These are phyloP conservation scores for Suncus etruscus DNA, from an alignment of 2,113 vertebrate genomes.

Conservation along the genomic window DNA sequence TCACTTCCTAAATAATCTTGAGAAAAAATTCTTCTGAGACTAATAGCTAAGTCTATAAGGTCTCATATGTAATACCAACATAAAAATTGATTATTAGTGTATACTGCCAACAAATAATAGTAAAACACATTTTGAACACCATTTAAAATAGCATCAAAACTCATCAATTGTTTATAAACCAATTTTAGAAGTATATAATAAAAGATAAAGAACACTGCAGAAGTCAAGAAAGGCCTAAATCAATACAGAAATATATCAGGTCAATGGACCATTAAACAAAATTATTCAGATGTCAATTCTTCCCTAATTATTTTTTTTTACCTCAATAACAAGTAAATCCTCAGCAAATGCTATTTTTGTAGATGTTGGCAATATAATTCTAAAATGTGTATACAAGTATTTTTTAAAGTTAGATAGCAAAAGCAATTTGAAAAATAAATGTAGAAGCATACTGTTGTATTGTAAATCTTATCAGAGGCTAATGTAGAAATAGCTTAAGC, in stretches of 20 bases:
- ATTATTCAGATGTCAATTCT: background rate
- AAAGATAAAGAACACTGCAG: background rate
- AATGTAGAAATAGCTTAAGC: background rate
- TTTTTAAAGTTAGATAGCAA: background rate
- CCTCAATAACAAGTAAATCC: background rate
- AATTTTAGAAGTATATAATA: background rate
- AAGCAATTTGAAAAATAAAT: background rate
- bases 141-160: too few relatives aligned
- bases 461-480: background rate
- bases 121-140: background rate
- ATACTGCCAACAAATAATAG: background rate
- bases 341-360: background rate
- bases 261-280: background rate
- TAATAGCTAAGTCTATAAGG: background rate
- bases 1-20: background rate
- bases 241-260: background rate
- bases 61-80: background rate
- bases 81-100: background rate
- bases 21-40: background rate
- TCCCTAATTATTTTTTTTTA: background rate
- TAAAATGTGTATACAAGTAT: background rate
- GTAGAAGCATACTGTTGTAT: background rate
- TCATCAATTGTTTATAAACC: background rate
- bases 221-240: background rate
- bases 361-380: background rate